Evolutionary conservation across 2,797 vertebrate genomes (phyloP).

Genomic region (Coranthus polyacanthus): DNA sequence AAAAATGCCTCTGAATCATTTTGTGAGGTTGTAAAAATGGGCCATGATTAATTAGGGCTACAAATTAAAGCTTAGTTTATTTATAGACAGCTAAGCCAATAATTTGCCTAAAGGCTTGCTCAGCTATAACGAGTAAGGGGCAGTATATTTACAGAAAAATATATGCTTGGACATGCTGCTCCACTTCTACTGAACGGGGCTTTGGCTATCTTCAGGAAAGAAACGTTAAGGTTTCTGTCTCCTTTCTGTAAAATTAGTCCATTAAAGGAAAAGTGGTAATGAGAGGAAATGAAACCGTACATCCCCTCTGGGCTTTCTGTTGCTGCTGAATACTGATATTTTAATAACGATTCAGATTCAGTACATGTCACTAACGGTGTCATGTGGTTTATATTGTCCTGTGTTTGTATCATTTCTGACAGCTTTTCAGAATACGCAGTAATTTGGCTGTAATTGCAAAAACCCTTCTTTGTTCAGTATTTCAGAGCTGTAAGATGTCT

Average conservation of each 20-base stretch:
- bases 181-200: constrained; percentile 52
- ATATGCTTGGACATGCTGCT: constrained; percentile 60
- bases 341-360: constrained; percentile 8
- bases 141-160: constrained; percentile 52
- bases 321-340: constrained; percentile 37
- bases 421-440: constrained; percentile 8
- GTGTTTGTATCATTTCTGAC: constrained; percentile 14
- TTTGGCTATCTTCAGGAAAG: constrained; percentile 28
- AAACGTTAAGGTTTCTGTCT: neutral
- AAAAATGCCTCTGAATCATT: constrained; percentile 15
- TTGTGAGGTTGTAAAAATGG: constrained; percentile 43
- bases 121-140: constrained; percentile 58
- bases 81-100: constrained; percentile 1
- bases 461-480: neutral
- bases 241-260: constrained; percentile 43
- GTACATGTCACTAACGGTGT: constrained; percentile 29
- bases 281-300: constrained; percentile 32
- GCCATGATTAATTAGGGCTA: constrained; percentile 21
- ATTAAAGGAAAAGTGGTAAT: constrained; percentile 55
- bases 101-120: constrained; percentile 36
- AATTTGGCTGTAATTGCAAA: neutral
- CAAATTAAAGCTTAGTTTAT: constrained; percentile 18
- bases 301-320: constrained; percentile 17
- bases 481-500: neutral
- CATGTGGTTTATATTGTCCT: constrained; percentile 23